Evolutionary conservation across 30 jellyfish, hydroid and myxozoan genomes (phyloP), one percentile per base, ranked within the genome.

Genomic region (Hydractinia symbiolongicarpus): DNA sequence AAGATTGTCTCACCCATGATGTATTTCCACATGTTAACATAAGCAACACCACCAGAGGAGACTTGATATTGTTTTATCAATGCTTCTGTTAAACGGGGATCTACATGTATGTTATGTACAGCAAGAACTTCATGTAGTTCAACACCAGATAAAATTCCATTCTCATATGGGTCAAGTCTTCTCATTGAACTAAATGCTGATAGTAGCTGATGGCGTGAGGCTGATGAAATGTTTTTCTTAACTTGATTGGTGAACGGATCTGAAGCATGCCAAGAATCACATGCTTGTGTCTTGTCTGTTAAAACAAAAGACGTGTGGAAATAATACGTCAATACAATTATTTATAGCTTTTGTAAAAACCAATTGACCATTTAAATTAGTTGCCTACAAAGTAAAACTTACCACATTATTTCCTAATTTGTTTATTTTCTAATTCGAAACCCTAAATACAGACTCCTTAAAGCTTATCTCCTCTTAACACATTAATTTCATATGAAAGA

Each of bases 101-200:
- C 68, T 20, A 71, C 0, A 9, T 11, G 9, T 8, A 71, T 30
- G 51, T 71, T 71, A 53, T 71, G 52, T 6, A 71, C 17, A 19
- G 70, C 60, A 13, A 71, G 9, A 6, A 71, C 52, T 8, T 71
- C 80, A 19, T 71, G 80, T 19, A 50, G 60, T 8, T 71, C 80
- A 30, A 19, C 55, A 71, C 17, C 17, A n/a, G 80, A 19, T 58
- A 71, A 9, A 7, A 71, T 30, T 19, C 80, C 80, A 71, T n/a
- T 30, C 8, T 71, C 52, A n/a, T 50, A 20, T 4, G 80, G 80
- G 51, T 71, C 80, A 49, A 30, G 68, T 52, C 80, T 30, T 15
- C 52, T 71, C 80, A 71, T 71, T 8, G 80, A 71, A 71, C 80
- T 71, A 49, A 71, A 50, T n/a, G 80, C 60, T 71, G 80, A 9